phyloP scores from a whole-genome alignment of 2,113 vertebrate species.

The Myotis davidii region DNA sequence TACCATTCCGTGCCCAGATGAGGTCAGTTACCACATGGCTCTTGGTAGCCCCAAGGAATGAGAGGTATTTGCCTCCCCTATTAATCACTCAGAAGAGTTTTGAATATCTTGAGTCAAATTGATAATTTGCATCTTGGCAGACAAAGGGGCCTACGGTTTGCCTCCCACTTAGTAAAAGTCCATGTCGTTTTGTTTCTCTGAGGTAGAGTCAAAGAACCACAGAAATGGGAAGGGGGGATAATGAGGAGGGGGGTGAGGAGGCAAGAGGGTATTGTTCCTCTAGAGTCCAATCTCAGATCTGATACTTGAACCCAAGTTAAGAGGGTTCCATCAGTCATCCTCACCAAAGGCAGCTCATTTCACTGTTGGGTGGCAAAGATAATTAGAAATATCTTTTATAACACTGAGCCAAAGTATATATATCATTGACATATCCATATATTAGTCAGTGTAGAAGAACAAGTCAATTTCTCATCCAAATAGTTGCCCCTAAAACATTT shows the following conservation, averaged over 20 bases:
- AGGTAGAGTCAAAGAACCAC: neutral
- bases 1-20: conserved; percentile 54
- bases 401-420: neutral
- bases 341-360: conserved; percentile 15
- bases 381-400: neutral
- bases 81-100: conserved; percentile 59
- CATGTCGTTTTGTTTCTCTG: neutral
- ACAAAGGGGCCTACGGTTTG: conserved; percentile 29
- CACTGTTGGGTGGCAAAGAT: neutral
- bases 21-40: conserved; percentile 64
- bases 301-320: neutral
- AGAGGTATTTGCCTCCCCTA: conserved; percentile 55
- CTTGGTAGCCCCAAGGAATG: conserved; percentile 56
- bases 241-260: neutral
- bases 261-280: neutral
- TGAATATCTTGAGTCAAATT: conserved; percentile 43
- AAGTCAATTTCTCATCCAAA: conserved; percentile 25
- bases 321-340: neutral
- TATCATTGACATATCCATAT: neutral
- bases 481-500: neutral
- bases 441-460: neutral
- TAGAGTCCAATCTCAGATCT: neutral
- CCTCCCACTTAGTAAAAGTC: neutral
- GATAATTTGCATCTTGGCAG: conserved; percentile 36
- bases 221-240: neutral